Base-by-base conservation (phyloP, 2,797 vertebrate genomes). In the Telmatherina bonti region DNA sequence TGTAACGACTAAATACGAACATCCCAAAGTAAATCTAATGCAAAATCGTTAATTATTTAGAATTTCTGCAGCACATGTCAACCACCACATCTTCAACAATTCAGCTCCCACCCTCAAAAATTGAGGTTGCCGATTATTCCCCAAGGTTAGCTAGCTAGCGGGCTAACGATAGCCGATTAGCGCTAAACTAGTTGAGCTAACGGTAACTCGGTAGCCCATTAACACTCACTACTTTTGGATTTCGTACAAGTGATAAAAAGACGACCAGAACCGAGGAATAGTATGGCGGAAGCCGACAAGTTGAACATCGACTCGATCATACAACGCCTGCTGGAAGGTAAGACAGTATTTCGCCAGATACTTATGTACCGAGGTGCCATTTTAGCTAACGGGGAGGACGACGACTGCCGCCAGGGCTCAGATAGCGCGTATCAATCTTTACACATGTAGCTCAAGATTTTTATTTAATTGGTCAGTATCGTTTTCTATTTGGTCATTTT, bases 271-370 rank as follows among this genome's bases (percentile, higher is more conserved):
- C 57, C 70, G 45, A 73, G 59, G 60, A 84, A 75, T 87, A 94
- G 88, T 81, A 95, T 95, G 95, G 94, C 94, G 67, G 95, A 95
- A 89, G 92, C 94, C 41, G 95, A 95, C 58, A 95, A 95, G 82
- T 53, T 95, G 82, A 95, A 95, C 91, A 95, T 95, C 82, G 95
- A 95, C 83, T 95, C 94, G 62, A 94, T 95, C 72, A 95, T 95
- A 88, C 94, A 95, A 78, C 93, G 95, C 72, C 93, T 95, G 72
- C 80, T 95, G 82, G 95, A 95, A 91, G 95, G 94, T 95, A 92
- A 94, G 92, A n/a, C 13, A 49, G 24, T 54, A 24, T 85, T 79
- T 78, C 54, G 30, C 71, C 72, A 61, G 69, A 72, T 89, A 82
- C 83, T 70, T 87, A 66, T 88, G 68, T 47, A 67, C 73, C 18